Percentiles rank a stretch among this genome's conserved stretches.
Evolutionary conservation across 2,888 invertebrate genomes (phyloP).

Genomic region (Apodemia duryi): DNA sequence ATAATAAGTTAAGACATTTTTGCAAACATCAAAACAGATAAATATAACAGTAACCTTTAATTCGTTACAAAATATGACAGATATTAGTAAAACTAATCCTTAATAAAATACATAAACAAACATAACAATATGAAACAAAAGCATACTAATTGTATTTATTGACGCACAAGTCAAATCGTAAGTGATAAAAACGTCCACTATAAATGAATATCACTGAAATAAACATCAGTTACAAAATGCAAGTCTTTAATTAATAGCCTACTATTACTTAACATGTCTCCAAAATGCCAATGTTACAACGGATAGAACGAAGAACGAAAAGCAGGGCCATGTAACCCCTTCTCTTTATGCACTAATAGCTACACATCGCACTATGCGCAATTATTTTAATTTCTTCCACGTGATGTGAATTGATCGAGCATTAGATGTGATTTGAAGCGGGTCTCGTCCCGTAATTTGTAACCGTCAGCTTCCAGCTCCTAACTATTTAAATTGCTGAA

Average conservation of each 20-base stretch:
- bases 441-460: conserved; percentile 53
- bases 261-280: not conserved
- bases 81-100: no score
- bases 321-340: conserved; percentile 14
- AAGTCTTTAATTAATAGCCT: not conserved
- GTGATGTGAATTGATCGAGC: conserved; percentile 65
- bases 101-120: no score
- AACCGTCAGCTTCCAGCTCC: conserved; percentile 41
- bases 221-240: no score
- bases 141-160: no score
- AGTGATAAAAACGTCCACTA: no score
- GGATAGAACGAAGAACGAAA: not conserved
- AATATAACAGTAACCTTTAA: no score
- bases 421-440: conserved; percentile 55
- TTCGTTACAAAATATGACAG: no score
- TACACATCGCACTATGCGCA: conserved; percentile 39
- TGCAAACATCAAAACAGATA: no score
- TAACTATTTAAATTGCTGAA: conserved; percentile 50
- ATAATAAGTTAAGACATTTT: no score
- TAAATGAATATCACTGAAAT: no score
- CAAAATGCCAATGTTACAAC: not conserved
- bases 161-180: no score
- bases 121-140: no score
- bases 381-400: conserved; percentile 74
- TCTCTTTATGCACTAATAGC: conserved; percentile 5